These are phyloP conservation scores for Cyphomyrus plagiostoma DNA, from an alignment of 2,113 vertebrate genomes.

Conservation along the genomic window DNA sequence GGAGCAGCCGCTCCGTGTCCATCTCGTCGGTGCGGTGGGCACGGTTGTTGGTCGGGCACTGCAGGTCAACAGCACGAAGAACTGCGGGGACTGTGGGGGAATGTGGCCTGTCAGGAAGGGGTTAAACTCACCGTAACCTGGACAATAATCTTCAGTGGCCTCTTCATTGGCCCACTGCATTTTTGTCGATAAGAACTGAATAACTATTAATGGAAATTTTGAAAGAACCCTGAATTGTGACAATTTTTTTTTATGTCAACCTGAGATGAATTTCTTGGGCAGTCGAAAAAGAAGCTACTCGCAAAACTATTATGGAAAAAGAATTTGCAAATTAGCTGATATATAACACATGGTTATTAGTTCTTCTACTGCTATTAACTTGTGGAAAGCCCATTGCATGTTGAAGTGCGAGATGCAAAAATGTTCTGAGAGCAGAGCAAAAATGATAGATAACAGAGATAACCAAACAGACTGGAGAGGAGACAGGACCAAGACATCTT, in stretches of 20 bases:
- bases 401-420: neutral
- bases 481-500: neutral
- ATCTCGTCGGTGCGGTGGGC: conserved; percentile 70
- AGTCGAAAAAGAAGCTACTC: neutral
- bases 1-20: conserved; percentile 55
- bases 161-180: neutral
- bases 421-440: neutral
- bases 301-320: neutral
- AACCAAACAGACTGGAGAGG: neutral
- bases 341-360: neutral
- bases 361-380: neutral
- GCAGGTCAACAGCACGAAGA: conserved; percentile 50
- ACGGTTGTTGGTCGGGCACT: conserved; percentile 61
- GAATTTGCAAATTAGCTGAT: neutral
- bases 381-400: neutral
- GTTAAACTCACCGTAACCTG: neutral
- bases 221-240: neutral
- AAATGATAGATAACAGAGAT: neutral
- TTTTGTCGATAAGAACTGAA: neutral
- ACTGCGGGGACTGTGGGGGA: conserved; percentile 31
- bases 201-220: neutral
- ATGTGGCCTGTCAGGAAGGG: neutral
- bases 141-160: neutral
- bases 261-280: neutral
- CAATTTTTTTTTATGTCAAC: neutral